phyloP scores from a whole-genome alignment of 2,113 vertebrate genomes.

The Trogon melanurus region DNA sequence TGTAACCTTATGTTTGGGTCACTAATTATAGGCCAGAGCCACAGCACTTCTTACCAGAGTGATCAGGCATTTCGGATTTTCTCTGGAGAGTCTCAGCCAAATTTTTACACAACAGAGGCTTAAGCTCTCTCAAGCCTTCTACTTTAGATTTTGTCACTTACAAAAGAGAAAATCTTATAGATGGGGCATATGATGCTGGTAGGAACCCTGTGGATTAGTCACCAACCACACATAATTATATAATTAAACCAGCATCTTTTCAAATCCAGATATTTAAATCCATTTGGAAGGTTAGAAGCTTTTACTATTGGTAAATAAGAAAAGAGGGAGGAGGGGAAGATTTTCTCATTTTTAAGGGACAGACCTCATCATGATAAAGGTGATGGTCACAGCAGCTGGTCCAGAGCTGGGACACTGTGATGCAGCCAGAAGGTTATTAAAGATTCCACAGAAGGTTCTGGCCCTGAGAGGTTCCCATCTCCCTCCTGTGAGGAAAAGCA shows the following conservation, averaged over 20 bases:
- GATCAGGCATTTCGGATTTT: constrained; percentile 37
- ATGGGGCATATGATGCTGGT: background rate
- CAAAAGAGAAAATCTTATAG: background rate
- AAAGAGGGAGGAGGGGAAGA: rapidly evolving
- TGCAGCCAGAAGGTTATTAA: background rate
- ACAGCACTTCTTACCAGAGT: background rate
- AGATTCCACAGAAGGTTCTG: background rate
- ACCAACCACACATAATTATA: background rate
- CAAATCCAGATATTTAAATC: background rate
- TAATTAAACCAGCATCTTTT: background rate
- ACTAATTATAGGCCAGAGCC: background rate
- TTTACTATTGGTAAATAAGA: background rate
- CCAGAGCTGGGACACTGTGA: background rate
- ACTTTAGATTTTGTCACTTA: background rate
- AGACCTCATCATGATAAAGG: background rate
- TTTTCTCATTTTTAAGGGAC: background rate
- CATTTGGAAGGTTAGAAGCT: background rate
- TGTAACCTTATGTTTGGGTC: background rate
- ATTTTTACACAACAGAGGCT: constrained; percentile 23
- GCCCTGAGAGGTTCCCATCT: background rate
- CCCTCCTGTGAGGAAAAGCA: background rate
- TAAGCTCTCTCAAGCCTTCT: background rate
- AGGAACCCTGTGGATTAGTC: background rate
- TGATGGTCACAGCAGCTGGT: background rate
- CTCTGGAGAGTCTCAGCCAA: background rate